Conservation (phyloP, 2,888 invertebrate genomes). For the Agelastica alni region DNA sequence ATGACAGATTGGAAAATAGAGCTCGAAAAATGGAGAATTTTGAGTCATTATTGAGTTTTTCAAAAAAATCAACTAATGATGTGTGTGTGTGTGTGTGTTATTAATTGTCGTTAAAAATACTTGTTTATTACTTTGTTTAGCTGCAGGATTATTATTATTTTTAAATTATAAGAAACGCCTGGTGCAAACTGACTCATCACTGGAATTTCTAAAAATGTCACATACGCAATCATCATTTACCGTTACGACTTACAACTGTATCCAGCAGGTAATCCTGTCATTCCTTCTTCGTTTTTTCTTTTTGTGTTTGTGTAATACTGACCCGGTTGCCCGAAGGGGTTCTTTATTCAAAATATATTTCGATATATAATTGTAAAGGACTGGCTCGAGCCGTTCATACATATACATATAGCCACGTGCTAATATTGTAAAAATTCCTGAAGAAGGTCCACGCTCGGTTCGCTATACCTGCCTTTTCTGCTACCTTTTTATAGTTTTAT, state of each 20-base stretch:
- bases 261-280: constrained; percentile 13
- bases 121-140: too few relatives aligned
- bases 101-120: too few relatives aligned
- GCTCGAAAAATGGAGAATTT: too few relatives aligned
- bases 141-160: too few relatives aligned
- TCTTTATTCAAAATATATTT: constrained; percentile 29
- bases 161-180: too few relatives aligned
- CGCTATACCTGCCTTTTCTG: too few relatives aligned
- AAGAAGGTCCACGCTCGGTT: constrained; percentile 6
- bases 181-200: not conserved
- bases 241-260: constrained; percentile 7
- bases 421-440: constrained; percentile 27
- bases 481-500: too few relatives aligned
- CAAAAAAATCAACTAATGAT: too few relatives aligned
- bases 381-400: constrained; percentile 22
- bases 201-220: not conserved
- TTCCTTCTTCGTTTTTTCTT: constrained; percentile 14
- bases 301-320: constrained; percentile 22
- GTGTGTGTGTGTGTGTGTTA: too few relatives aligned
- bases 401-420: constrained; percentile 32
- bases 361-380: constrained; percentile 29
- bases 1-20: too few relatives aligned
- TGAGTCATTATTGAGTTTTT: too few relatives aligned
- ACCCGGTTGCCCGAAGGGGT: too few relatives aligned
- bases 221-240: constrained; percentile 3